Base-by-base conservation (phyloP, 1,140 invertebrate species). In the Scaptomyza montana region DNA sequence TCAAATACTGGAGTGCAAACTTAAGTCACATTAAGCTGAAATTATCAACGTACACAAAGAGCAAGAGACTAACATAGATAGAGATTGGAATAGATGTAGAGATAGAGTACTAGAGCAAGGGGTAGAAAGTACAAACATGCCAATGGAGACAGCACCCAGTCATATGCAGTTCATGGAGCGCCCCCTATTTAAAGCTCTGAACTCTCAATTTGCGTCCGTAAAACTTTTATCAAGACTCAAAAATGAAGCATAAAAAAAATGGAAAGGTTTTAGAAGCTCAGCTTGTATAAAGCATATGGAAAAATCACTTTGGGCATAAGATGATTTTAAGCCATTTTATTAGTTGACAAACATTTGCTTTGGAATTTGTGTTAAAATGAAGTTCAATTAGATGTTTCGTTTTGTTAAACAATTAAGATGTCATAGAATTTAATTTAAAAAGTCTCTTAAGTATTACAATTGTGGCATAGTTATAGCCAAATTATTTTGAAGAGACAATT, bases 21-120 rank as follows among this genome's bases (percentile, higher is more conserved):
- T 86, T 81, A 63, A 86, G 81, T 86, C 74, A 82, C 81, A 86
- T 86, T 86, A 86, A 85, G 81, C 68, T 68, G 62, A 86, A 86
- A 86, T 86, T 81, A 86, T 85, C 81, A 81, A 75, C 67, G 81
- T 59, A 73, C 63, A 63, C 61, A 66, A 2, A 19, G 19, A 19
- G 6, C 33, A 36, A 36, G 33, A 36, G 8, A 36, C 33, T 8
- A 36, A 36, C 33, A 36, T 9, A 9, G 45, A 25, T 10, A 25
- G 21, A 25, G 21, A 25, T 25, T 25, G 21, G 49, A 8, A 36
- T 51, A 53, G 13, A 25, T n/a, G 50, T 33, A 33, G 30, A 5
- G 30, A 53, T 19, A 25, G 30, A 57, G 46, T 30, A 16, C 3
- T 3, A 13, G 39, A 10, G 33, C 8, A 36, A 9, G 2, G 33